A percentile compares a stretch with the other conserved stretches of the same genome.
These are phyloP conservation scores for Stenurella melanura DNA, from an alignment of 2,888 invertebrate species.

Conservation along the genomic window DNA sequence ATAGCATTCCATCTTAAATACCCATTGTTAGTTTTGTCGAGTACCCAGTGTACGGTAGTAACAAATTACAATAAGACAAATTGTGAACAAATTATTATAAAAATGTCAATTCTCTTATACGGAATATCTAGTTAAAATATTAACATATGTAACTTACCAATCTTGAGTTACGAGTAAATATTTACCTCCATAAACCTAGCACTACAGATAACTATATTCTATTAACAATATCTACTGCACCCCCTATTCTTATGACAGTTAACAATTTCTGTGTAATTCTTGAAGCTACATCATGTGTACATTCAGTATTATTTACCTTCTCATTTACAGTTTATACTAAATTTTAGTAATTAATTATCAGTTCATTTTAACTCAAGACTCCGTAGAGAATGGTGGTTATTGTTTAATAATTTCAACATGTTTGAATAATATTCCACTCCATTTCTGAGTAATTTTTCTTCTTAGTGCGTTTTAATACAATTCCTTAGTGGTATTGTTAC, in stretches of 20 bases:
- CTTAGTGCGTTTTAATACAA: not conserved
- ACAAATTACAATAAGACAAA: too few species aligned
- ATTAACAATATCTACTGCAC: not conserved
- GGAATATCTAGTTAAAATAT: not conserved
- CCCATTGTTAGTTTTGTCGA: too few species aligned
- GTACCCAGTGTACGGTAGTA: too few species aligned
- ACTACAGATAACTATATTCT: not conserved
- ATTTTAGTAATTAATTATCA: conserved; percentile 14
- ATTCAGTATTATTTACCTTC: not conserved
- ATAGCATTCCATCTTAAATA: too few species aligned
- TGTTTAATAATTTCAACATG: conserved; percentile 4
- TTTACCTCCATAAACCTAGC: not conserved
- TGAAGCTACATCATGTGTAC: too few species aligned
- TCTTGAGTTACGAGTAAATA: not conserved
- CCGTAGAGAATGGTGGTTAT: not conserved
- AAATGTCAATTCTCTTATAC: not conserved
- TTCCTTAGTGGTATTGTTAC: conserved; percentile 11
- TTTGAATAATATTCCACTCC: not conserved
- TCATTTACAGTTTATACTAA: conserved; percentile 12
- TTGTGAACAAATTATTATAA: too few species aligned
- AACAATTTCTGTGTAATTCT: not conserved
- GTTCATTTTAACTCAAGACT: not conserved
- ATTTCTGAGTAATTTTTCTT: conserved; percentile 10
- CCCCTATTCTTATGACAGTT: not conserved
- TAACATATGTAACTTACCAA: not conserved